Percentiles rank a stretch among this genome's conserved stretches.
Conservation (phyloP, 2,797 vertebrate species). For the Botia kubotai region DNA sequence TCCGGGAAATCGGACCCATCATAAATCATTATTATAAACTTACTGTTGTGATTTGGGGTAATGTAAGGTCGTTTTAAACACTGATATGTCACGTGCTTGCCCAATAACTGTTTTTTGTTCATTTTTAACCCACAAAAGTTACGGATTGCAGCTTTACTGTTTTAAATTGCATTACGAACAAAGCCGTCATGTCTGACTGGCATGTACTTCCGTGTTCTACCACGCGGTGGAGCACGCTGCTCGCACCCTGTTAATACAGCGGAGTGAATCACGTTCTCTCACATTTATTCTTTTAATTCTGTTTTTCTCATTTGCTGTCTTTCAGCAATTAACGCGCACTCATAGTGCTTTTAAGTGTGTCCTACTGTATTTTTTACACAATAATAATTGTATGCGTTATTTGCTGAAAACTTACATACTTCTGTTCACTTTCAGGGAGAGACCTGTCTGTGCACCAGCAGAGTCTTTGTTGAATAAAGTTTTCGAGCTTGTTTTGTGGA, state of each 20-base stretch:
- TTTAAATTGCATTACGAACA: not conserved
- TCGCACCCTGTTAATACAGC: not conserved
- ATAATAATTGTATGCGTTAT: not conserved
- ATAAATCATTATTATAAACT: no score
- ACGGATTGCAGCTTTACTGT: not conserved
- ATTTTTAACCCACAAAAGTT: no score
- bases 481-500: conserved; percentile 91
- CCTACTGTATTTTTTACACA: not conserved
- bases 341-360: not conserved
- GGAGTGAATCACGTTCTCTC: not conserved
- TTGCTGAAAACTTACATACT: not conserved
- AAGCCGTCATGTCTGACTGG: not conserved
- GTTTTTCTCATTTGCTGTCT: not conserved
- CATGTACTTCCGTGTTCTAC: conserved; percentile 11
- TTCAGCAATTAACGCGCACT: no score
- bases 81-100: no score
- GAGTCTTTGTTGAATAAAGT: conserved; percentile 91
- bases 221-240: conserved; percentile 29
- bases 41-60: no score
- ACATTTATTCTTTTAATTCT: not conserved
- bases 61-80: no score
- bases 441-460: conserved; percentile 95
- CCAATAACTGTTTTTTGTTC: no score
- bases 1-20: no score
- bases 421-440: conserved; percentile 82